Evolutionary conservation across 2,888 invertebrate genomes (phyloP).

Genomic region (Sisyra nigra): DNA sequence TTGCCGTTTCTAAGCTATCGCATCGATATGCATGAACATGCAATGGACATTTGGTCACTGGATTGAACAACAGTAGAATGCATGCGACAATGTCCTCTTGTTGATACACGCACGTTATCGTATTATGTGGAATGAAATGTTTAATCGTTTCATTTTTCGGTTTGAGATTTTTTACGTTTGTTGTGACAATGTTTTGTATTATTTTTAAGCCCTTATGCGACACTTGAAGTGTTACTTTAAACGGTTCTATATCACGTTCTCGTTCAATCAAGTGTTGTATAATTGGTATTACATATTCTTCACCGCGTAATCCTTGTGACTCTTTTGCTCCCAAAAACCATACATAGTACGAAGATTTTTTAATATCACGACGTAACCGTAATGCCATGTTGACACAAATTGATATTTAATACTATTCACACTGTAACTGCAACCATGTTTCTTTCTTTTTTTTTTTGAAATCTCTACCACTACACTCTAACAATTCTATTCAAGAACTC

Average conservation of each 20-base stretch:
- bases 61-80: constrained; percentile 84
- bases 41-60: constrained; percentile 83
- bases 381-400: constrained; percentile 43
- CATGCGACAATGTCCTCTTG: constrained; percentile 88
- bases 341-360: constrained; percentile 81
- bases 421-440: background rate
- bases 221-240: constrained; percentile 82
- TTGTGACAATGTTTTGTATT: constrained; percentile 48
- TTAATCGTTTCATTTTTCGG: constrained; percentile 54
- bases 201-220: constrained; percentile 90
- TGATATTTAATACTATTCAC: background rate
- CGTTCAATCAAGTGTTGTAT: constrained; percentile 70
- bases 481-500: no score
- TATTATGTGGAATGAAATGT: constrained; percentile 87
- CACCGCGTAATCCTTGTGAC: constrained; percentile 72
- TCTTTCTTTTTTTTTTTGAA: background rate
- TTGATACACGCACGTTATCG: constrained; percentile 80
- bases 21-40: constrained; percentile 93
- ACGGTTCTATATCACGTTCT: constrained; percentile 70
- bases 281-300: constrained; percentile 73
- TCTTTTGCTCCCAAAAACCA: constrained; percentile 95
- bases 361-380: constrained; percentile 69
- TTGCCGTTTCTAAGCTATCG: constrained; percentile 86
- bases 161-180: constrained; percentile 21
- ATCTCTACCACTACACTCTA: no score